Evolutionary conservation across 2,797 vertebrate genomes (phyloP), one percentile per base, ranked within the genome.

Genomic region (Rhinophrynus dorsalis): DNA sequence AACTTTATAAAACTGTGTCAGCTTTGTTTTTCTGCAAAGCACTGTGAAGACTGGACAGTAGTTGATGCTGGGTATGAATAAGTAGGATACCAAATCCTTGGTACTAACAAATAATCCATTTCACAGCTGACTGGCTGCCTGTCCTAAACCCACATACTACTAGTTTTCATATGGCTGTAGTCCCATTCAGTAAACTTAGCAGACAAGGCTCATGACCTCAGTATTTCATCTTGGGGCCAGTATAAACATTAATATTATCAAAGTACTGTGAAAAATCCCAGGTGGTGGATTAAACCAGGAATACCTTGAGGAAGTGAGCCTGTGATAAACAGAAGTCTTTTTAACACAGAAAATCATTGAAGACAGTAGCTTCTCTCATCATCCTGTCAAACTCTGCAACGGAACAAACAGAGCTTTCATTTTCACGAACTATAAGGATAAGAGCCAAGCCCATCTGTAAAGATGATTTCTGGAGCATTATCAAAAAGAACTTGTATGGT

Each of bases 241-340:
- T 74, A 86, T 84, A 92, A 93, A 93, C 89, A 92, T 92, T 91
- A 90, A 92, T 91, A 89, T 86, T 90, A 86, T 91, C 88, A 87
- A 83, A 84, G 85, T 80, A 78, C 82, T 91, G 90, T 88, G 88
- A 93, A 92, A 77, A 91, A 89, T 86, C 85, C 87, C 83, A 84
- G 78, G 57, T 81, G 81, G 79, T 76, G 78, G 88, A 92, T 93
- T 92, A 83, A 87, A 80, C 83, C 82, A 85, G 77, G 86, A 88
- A 90, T 89, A 91, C 86, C 84, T 90, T 76, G 80, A 81, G 83
- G 83, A 81, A 81, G 85, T 88, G 79, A 35, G 2, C 48, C 13
- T 58, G 63, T 87, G 84, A 84, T 86, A 90, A 86, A 86, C n/a
- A 8, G 15, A 6, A 2, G 18, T 79, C 80, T 82, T 90, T 89